Base-by-base conservation (phyloP, 2,888 invertebrate species). In the Cosmorhoe ocellata region DNA sequence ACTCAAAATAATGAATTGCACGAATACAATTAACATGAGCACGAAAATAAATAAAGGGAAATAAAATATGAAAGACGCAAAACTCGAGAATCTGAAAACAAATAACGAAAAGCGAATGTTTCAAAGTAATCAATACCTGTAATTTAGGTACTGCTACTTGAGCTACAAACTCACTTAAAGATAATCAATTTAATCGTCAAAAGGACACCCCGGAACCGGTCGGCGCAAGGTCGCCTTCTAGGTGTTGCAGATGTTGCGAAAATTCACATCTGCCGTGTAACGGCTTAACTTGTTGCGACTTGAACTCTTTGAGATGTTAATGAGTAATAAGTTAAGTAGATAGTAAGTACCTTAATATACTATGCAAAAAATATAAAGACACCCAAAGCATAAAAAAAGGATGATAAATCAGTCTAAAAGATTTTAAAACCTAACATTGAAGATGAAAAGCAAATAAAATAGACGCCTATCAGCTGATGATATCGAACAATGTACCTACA, bases 161-260 rank as follows among this genome's bases (percentile, higher is more conserved):
- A 46, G 39, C 30, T 34, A n/a, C 37, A 33, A 45, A 32, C 27
- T 34, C 34, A 38, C 36, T 49, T 37, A 32, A 44, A 48, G 42
- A 32, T 46, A 55, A 54, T 49, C 46, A 38, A 48, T 39, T 40
- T 51, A 41, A 51, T 56, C 43, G 37, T 33, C 42, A 18, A 57
- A 59, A 54, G 58, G 58, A 55, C 53, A 55, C 47, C 43, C 30
- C 34, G 30, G 22, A 59, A 66, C 67, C 49, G 56, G 65, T 69
- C 56, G 36, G 6, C 45, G 42, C 66, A 71, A 73, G 67, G 69
- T 64, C 64, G 45, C 49, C 51, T 8, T 41, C 39, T 61, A 62
- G 63, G 58, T 59, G 49, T 52, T 58, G 60, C 69, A 66, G 64
- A 69, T 69, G 69, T 58, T 62, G 42, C 33, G 37, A 24, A 59